Conservation (phyloP, 37 sponge, comb jelly and placozoan genomes). For the Cliona cf. orientalis region DNA sequence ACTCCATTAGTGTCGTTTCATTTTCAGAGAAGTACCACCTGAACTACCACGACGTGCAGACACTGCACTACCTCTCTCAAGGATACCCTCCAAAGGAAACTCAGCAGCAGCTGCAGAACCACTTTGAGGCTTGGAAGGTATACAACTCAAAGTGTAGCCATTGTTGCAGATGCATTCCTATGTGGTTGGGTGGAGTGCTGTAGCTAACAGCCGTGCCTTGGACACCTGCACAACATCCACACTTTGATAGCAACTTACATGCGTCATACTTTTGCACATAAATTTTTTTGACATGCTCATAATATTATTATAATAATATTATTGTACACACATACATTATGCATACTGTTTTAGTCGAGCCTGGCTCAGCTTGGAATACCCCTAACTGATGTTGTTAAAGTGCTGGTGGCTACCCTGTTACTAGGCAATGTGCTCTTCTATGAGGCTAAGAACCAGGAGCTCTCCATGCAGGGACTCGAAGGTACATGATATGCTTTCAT, state of each 20-base stretch:
- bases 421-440: constrained; percentile 87
- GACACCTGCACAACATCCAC: no score
- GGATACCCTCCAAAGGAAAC: constrained; percentile 62
- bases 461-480: constrained; percentile 62
- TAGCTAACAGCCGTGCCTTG: no score
- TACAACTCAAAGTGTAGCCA: neutral
- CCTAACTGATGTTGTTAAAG: constrained; percentile 81
- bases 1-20: neutral
- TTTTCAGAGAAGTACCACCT: constrained; percentile 67
- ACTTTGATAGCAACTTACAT: no score
- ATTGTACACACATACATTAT: no score
- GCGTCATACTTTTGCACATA: no score
- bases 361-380: constrained; percentile 88
- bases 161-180: no score
- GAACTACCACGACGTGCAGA: constrained; percentile 46
- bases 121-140: constrained; percentile 88
- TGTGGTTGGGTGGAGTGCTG: no score
- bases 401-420: constrained; percentile 75
- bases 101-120: constrained; percentile 43
- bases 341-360: constrained; percentile 75
- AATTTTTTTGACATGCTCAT: no score
- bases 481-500: constrained; percentile 23
- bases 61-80: constrained; percentile 84
- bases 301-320: no score
- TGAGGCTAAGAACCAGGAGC: constrained; percentile 79